Evolutionary conservation across 2,113 vertebrate species (phyloP), one percentile per base, ranked within the genome.

Genomic region (Istiophorus platypterus): DNA sequence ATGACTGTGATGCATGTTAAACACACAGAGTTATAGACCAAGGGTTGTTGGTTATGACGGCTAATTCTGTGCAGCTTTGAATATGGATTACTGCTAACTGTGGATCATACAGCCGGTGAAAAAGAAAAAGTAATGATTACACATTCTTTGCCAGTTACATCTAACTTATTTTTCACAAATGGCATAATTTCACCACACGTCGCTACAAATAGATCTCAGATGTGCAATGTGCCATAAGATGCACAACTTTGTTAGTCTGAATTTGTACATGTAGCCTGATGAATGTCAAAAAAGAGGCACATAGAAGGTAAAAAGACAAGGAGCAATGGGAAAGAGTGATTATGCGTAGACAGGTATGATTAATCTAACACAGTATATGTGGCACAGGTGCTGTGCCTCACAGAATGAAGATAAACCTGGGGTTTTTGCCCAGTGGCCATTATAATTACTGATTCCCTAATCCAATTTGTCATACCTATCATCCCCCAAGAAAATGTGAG

Each of bases 351-450:
- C 26, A 26, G 39, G 71, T 37, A 34, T 91, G 82, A 93, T 92
- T 91, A 88, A 92, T 94, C 74, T 68, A 76, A 84, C 72, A 75
- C 56, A 11, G 68, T 79, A 71, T 76, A 67, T 78, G 51, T 85
- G 84, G 72, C 85, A 86, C 90, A 93, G 90, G 88, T 92, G 91
- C 81, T 64, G 67, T 56, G 74, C 80, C 67, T 87, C 70, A 58
- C 76, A 61, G 56, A 90, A 88, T 85, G 85, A 89, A 82, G 85
- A 92, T 90, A 88, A 91, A 90, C 85, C 78, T 61, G 20, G 18
- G 59, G 51, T 41, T 86, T 91, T 84, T 82, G 71, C 51, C 80
- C 72, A 83, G 29, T 56, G 78, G 81, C 82, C 64, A 76, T 54
- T 58, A 72, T 82, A 85, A 92, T 89, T 89, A 88, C 85, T 26